A percentile compares a stretch with the other conserved stretches of the same genome.
Conservation (phyloP, 2,113 vertebrate species). For the Siniperca knerii region DNA sequence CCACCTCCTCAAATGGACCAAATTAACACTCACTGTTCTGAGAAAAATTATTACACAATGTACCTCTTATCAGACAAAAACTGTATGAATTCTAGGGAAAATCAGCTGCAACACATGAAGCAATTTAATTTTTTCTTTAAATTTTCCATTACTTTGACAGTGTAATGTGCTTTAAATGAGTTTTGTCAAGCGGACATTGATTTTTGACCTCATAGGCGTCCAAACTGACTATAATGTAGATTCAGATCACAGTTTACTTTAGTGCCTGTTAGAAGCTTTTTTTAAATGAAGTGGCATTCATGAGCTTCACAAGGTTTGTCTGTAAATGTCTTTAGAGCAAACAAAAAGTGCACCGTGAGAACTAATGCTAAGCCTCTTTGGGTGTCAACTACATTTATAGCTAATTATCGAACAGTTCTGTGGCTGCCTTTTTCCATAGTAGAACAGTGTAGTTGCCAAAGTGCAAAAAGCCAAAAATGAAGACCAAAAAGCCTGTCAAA, state of each 20-base stretch:
- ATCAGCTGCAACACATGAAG: slow-evolving; percentile 12
- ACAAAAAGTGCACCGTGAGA: slow-evolving; percentile 10
- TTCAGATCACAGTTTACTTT: slow-evolving; percentile 55
- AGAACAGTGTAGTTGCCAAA: slow-evolving; percentile 51
- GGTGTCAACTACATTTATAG: slow-evolving; percentile 9
- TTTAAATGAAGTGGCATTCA: slow-evolving; percentile 29
- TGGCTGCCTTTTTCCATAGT: slow-evolving; percentile 27
- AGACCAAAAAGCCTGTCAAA: slow-evolving; percentile 71
- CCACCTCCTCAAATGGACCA: slow-evolving; percentile 82
- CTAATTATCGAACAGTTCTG: slow-evolving; percentile 24
- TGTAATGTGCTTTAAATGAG: slow-evolving; percentile 29
- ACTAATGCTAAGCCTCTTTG: slow-evolving; percentile 8
- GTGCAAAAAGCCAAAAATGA: slow-evolving; percentile 55
- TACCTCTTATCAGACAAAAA: slow-evolving; percentile 47
- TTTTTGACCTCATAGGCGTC: slow-evolving; percentile 11
- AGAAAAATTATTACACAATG: slow-evolving; percentile 7
- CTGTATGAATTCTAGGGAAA: slow-evolving; percentile 30
- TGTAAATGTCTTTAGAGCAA: slow-evolving; percentile 43
- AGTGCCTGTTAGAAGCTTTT: slow-evolving; percentile 64
- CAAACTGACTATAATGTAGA: slow-evolving; percentile 20
- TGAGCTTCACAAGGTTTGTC: slow-evolving; percentile 27
- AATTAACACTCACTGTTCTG: slow-evolving; percentile 55
- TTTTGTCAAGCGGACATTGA: background rate
- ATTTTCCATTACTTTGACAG: slow-evolving; percentile 34
- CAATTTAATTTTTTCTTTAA: slow-evolving; percentile 6